These are phyloP conservation scores for Columbina picui DNA, from an alignment of 2,113 vertebrate genomes.

Conservation along the genomic window DNA sequence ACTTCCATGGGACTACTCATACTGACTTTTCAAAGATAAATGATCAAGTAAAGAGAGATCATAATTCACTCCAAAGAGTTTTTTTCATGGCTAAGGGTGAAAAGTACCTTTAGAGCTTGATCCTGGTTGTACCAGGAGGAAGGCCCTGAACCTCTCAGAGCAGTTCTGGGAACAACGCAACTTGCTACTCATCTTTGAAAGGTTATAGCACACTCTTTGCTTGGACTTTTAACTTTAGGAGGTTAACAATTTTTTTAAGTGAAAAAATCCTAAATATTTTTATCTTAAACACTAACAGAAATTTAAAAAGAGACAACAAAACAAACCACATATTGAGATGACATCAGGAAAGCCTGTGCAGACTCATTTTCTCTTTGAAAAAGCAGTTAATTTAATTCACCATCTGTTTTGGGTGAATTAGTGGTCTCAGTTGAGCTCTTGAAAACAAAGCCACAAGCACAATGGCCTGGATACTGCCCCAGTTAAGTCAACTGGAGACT, in stretches of 20 bases:
- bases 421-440: neutral
- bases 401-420: neutral
- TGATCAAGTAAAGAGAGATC: neutral
- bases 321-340: neutral
- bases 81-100: accelerated
- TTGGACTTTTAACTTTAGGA: neutral
- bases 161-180: neutral
- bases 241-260: neutral
- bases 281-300: neutral
- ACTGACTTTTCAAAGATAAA: neutral
- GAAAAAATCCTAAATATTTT: too few relatives aligned
- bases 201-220: neutral
- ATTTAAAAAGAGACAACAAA: neutral
- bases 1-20: neutral
- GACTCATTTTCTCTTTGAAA: neutral
- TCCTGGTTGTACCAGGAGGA: neutral
- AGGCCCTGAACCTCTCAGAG: neutral
- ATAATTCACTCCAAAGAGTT: neutral
- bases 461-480: neutral
- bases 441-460: neutral
- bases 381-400: neutral
- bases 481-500: neutral
- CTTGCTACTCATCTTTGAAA: neutral
- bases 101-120: neutral
- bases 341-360: neutral